These are phyloP conservation scores for Glaucopsyche alexis DNA, from an alignment of 2,888 invertebrate genomes.

Conservation along the genomic window DNA sequence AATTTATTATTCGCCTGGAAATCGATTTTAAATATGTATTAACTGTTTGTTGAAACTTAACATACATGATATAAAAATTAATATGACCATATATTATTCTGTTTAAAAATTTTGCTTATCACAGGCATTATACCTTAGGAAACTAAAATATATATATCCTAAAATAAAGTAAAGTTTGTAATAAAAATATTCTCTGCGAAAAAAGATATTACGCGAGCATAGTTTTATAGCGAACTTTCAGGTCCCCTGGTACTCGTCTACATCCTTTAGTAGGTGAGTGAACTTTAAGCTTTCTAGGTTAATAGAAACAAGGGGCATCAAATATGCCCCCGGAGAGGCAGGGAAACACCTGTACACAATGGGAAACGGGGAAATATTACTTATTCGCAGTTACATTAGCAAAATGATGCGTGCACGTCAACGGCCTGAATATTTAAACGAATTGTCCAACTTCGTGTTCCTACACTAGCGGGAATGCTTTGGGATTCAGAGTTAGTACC, in stretches of 20 bases:
- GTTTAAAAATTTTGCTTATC: neutral
- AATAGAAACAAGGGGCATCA: constrained; percentile 43
- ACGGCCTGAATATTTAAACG: constrained; percentile 25
- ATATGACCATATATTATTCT: neutral
- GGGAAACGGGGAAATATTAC: constrained; percentile 35
- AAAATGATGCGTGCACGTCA: constrained; percentile 20
- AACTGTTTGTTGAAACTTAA: neutral
- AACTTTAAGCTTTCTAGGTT: constrained; percentile 45
- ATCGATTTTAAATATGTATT: neutral
- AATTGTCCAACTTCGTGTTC: constrained; percentile 18
- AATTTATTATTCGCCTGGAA: neutral
- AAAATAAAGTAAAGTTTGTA: neutral
- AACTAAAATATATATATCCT: neutral
- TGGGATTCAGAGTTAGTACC: constrained; percentile 9
- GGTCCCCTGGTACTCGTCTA: constrained; percentile 36
- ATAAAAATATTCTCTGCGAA: constrained; percentile 17
- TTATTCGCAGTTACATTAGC: constrained; percentile 31
- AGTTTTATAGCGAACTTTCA: constrained; percentile 28
- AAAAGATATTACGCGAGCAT: constrained; percentile 20
- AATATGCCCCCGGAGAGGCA: constrained; percentile 42
- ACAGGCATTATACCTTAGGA: neutral
- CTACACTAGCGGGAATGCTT: constrained; percentile 12
- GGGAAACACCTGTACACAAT: constrained; percentile 43
- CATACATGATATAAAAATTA: neutral
- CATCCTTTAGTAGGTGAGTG: constrained; percentile 42